Evolutionary conservation across 2,113 vertebrate species (phyloP).

Genomic region (Notothenia rossii): DNA sequence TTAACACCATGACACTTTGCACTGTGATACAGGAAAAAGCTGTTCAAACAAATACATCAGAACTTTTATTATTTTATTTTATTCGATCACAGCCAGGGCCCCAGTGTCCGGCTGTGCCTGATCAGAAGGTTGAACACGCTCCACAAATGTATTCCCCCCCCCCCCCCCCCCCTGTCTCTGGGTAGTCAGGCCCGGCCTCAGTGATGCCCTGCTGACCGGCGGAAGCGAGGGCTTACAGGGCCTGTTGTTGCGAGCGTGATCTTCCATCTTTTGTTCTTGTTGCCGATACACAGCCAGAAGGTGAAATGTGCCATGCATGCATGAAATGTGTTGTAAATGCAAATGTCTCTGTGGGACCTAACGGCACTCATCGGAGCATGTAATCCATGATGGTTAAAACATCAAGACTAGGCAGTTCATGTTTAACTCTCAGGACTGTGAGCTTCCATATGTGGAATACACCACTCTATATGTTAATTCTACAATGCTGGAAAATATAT

Average conservation of each 20-base stretch:
- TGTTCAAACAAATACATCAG: too few species aligned
- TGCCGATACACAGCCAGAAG: not conserved
- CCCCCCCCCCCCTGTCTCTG: not conserved
- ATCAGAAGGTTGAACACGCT: conserved; percentile 3
- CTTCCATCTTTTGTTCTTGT: conserved; percentile 32
- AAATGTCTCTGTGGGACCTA: conserved; percentile 32
- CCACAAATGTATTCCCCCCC: not conserved
- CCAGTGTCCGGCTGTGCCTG: conserved; percentile 16
- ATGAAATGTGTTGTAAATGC: conserved; percentile 52
- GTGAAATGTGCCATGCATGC: conserved; percentile 39
- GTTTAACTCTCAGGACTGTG: conserved; percentile 32
- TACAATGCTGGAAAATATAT: not conserved
- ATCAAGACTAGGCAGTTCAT: conserved; percentile 16
- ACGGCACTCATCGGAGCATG: conserved; percentile 31
- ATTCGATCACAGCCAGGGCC: not conserved
- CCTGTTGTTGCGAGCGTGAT: conserved; percentile 9
- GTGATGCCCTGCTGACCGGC: not conserved
- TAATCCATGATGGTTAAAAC: conserved; percentile 33
- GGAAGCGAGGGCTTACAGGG: conserved; percentile 23
- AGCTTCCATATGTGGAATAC: not conserved
- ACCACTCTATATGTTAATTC: not conserved
- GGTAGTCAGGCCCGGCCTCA: not conserved
- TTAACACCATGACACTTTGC: too few species aligned
- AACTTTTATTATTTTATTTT: too few species aligned
- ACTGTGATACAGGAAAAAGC: too few species aligned